Conservation (phyloP, 2,113 vertebrate genomes). For the Ursus arctos region DNA sequence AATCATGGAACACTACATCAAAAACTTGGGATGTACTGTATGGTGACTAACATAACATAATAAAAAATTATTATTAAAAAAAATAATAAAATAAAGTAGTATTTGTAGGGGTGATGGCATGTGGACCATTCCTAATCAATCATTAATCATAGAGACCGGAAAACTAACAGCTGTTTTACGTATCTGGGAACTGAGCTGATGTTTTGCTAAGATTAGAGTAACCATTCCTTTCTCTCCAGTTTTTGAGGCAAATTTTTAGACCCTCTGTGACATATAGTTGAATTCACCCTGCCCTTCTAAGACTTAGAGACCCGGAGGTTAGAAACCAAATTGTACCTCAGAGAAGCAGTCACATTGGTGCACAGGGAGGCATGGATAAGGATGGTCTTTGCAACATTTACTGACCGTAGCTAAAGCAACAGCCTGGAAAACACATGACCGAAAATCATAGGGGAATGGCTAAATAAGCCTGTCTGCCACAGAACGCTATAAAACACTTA, state of each 20-base stretch:
- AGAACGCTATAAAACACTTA: background rate
- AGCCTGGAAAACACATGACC: background rate
- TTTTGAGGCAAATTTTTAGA: constrained; percentile 29
- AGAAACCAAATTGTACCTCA: constrained; percentile 29
- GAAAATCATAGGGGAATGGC: background rate
- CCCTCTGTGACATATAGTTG: background rate
- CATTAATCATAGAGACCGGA: background rate
- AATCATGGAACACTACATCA: too few species aligned
- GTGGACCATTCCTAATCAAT: background rate
- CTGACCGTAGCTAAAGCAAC: background rate
- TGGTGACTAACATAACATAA: too few species aligned
- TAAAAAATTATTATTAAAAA: too few species aligned
- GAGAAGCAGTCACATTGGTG: background rate
- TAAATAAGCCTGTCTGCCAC: background rate
- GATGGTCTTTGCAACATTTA: background rate
- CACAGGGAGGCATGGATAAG: background rate
- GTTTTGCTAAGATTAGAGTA: constrained; percentile 20
- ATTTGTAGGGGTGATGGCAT: background rate
- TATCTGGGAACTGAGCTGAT: background rate
- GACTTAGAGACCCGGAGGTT: background rate
- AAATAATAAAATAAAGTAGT: background rate
- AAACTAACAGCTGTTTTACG: background rate
- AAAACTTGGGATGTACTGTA: too few species aligned
- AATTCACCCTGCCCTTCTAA: background rate
- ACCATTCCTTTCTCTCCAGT: background rate